These are phyloP conservation scores for Australoheros facetus DNA, from an alignment of 2,797 vertebrate genomes.

Conservation along the genomic window DNA sequence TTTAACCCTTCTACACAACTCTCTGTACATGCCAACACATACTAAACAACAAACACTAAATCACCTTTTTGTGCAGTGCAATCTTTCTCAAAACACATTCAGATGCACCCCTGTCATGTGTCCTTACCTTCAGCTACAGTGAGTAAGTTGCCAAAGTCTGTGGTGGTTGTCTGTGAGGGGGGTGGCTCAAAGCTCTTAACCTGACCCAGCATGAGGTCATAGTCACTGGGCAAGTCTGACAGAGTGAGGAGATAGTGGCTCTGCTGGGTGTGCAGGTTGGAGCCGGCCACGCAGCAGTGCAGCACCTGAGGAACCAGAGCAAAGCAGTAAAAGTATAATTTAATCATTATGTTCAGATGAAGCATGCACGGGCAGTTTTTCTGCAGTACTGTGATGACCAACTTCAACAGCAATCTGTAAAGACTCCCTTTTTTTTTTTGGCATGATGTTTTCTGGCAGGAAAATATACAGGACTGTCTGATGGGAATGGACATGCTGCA, in stretches of 20 bases:
- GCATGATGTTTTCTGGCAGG: constrained; percentile 17
- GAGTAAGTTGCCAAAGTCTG: constrained; percentile 90
- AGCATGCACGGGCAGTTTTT: not conserved
- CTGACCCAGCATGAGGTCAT: constrained; percentile 89
- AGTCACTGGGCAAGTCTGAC: constrained; percentile 90
- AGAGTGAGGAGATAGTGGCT: constrained; percentile 93
- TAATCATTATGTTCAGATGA: constrained; percentile 12
- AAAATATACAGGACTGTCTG: constrained; percentile 41
- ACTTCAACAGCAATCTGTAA: constrained; percentile 24
- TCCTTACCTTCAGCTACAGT: constrained; percentile 94
- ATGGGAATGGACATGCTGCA: constrained; percentile 37
- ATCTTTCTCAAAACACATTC: not conserved
- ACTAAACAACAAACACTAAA: not conserved
- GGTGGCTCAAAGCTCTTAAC: constrained; percentile 87
- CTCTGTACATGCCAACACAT: not conserved
- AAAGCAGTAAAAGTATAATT: not conserved
- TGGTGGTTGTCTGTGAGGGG: constrained; percentile 75
- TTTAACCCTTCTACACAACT: not conserved
- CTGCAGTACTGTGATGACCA: constrained; percentile 24
- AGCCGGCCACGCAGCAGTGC: constrained; percentile 94
- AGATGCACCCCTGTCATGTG: not conserved
- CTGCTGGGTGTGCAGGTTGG: constrained; percentile 92
- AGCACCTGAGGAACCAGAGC: constrained; percentile 80
- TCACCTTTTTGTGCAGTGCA: not conserved
- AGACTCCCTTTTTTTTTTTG: constrained; percentile 8